phyloP scores from a whole-genome alignment of 2,888 invertebrate genomes.

The Ellobium chinense region DNA sequence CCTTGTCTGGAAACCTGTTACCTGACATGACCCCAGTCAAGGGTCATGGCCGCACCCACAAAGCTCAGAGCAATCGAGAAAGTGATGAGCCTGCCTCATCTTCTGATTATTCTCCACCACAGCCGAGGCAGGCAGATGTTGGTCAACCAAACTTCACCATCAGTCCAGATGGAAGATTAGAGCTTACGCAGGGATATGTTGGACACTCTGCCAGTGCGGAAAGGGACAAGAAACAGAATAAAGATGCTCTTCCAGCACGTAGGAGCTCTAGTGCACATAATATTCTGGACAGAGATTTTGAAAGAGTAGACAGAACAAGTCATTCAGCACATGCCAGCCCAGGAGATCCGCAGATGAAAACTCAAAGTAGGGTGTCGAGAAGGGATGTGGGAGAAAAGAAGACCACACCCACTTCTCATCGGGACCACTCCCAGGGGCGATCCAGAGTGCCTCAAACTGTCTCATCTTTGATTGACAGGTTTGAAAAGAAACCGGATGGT shows the following conservation, averaged over 20 bases:
- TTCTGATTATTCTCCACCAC: constrained; percentile 7
- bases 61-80: background rate
- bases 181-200: background rate
- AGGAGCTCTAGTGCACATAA: constrained; percentile 50
- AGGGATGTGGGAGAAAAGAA: constrained; percentile 21
- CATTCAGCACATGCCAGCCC: background rate
- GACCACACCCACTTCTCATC: constrained; percentile 26
- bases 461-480: constrained; percentile 63
- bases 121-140: background rate
- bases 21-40: background rate
- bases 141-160: background rate
- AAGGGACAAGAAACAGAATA: background rate
- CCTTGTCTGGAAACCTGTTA: background rate
- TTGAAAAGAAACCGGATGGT: constrained; percentile 59
- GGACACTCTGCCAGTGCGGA: background rate
- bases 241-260: background rate
- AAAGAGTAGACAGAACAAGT: background rate
- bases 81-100: background rate
- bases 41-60: background rate
- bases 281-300: constrained; percentile 42
- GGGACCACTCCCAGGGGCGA: background rate
- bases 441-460: constrained; percentile 49
- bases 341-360: background rate
- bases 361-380: constrained; percentile 11
- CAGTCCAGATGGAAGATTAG: constrained; percentile 8